Base-by-base conservation (phyloP, 2,797 vertebrate species). In the Neosilurus mollespiculum region DNA sequence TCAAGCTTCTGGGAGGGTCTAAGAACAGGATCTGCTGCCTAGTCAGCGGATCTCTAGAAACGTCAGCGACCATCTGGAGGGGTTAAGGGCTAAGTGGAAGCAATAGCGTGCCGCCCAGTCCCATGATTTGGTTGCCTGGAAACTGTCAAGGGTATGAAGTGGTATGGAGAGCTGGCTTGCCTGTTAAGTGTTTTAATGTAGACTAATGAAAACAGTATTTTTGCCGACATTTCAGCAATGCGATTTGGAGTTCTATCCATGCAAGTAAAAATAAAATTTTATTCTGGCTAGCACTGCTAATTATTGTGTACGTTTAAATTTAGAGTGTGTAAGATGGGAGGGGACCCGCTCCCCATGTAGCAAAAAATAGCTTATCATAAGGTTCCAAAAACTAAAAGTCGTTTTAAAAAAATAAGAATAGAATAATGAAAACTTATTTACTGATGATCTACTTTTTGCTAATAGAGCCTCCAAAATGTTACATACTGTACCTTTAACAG, bases 21-120 rank as follows among this genome's bases (percentile, higher is more conserved):
- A 51, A 18, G 82, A 64, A 26, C 78, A 78, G 72, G 30, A 77
- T 37, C 58, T 61, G 8, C 70, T 49, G 83, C 78, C 56, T 61
- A 26, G 20, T 81, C 79, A 80, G 78, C 81, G 75, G 24, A 58
- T n/a, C 26, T 85, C 65, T 66, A n/a, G 43, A 84, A 78, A 65
- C 66, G 65, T 78, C 58, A 78, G 65, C 64, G 71, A 51, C 73
- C 66, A 49, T 78, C 58, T 82, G 73, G 72, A 54, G 20, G 70
- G 24, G 51, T 9, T 73, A 49, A 71, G 75, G 26, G 1, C 15
- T 24, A 18, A 56, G n/a, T 73, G 51, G n/a, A 54, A 8, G 12
- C 49, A 24, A 4, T 15, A 24, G 7, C 10, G 15, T 56, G 24
- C 24, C 67, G 59, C 53, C 49, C 26, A 59, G 14, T 24, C 14